Evolutionary conservation across 2,888 invertebrate genomes (phyloP).

Genomic region (Empis livida): DNA sequence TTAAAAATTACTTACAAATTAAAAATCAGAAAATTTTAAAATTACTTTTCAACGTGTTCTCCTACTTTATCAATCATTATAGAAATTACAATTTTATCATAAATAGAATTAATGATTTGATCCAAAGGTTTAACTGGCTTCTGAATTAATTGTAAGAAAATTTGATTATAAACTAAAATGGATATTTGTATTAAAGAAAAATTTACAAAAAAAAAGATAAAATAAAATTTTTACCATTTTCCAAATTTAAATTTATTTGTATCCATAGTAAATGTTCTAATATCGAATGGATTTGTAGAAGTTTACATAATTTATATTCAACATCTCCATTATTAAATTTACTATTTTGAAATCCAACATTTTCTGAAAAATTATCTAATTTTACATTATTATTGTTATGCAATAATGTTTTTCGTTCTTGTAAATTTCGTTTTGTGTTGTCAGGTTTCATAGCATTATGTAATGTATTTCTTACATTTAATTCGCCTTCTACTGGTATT

Average conservation of each 20-base stretch:
- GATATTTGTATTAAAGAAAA: too few relatives aligned
- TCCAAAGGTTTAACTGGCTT: slow-evolving; percentile 16
- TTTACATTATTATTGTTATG: slow-evolving; percentile 18
- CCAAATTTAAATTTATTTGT: slow-evolving; percentile 29
- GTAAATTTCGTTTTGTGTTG: slow-evolving; percentile 7
- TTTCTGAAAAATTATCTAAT: slow-evolving; percentile 16
- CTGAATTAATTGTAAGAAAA: slow-evolving; percentile 26
- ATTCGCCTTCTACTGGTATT: not conserved
- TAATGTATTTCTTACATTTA: slow-evolving; percentile 30
- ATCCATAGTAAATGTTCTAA: slow-evolving; percentile 32
- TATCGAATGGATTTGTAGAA: slow-evolving; percentile 30
- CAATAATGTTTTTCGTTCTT: slow-evolving; percentile 25
- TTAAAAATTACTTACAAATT: not conserved
- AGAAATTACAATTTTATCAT: slow-evolving; percentile 16
- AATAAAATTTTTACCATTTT: slow-evolving; percentile 19
- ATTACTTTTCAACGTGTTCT: slow-evolving; percentile 24
- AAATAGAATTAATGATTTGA: slow-evolving; percentile 17
- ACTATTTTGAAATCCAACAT: slow-evolving; percentile 29
- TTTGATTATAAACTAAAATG: slow-evolving; percentile 26
- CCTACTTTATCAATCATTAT: slow-evolving; percentile 22
- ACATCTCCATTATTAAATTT: slow-evolving; percentile 24
- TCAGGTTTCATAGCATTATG: slow-evolving; percentile 24
- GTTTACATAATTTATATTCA: slow-evolving; percentile 22
- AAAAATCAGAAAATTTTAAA: not conserved
- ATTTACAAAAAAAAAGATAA: not conserved